Conservation (phyloP, 1,140 invertebrate species). For the Meloidogyne floridensis region DNA sequence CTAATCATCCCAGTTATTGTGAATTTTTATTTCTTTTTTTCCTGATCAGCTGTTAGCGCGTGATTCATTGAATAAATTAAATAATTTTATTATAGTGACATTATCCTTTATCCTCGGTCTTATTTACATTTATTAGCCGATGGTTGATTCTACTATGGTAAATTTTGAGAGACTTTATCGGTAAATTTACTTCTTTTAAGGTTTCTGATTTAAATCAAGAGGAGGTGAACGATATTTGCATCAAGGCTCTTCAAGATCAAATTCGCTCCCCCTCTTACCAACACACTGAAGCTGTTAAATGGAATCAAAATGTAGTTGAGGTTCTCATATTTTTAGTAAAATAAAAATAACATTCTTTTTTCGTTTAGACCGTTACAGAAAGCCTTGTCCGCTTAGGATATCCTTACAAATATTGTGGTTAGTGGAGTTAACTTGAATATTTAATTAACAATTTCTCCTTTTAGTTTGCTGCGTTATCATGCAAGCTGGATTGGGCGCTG, state of each 20-base stretch:
- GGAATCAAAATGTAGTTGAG: slow-evolving; percentile 19
- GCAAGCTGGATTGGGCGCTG: not conserved
- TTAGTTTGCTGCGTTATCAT: slow-evolving; percentile 1
- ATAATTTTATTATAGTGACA: too few species aligned
- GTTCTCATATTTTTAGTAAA: not conserved
- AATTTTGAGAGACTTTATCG: not conserved
- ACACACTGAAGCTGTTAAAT: slow-evolving; percentile 13
- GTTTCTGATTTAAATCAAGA: not conserved
- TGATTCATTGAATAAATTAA: too few species aligned
- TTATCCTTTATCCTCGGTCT: too few species aligned
- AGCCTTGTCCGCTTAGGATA: slow-evolving; percentile 12
- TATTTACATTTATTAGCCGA: too few species aligned
- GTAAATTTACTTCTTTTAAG: not conserved
- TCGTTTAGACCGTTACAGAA: slow-evolving; percentile 1
- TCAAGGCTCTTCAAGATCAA: slow-evolving; percentile 10
- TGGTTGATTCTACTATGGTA: too few species aligned
- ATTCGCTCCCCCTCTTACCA: slow-evolving; percentile 8
- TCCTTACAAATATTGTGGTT: slow-evolving; percentile 18
- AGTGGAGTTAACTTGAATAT: not conserved
- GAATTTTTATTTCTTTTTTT: too few species aligned
- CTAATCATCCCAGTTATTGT: too few species aligned
- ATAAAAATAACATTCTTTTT: not conserved
- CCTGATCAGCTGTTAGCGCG: too few species aligned
- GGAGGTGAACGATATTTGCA: slow-evolving; percentile 5
- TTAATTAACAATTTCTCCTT: not conserved